A percentile compares a stretch with the other conserved stretches of the same genome.
These are phyloP conservation scores for Spermophilus dauricus DNA, from an alignment of 2,113 vertebrate genomes.

Conservation along the genomic window DNA sequence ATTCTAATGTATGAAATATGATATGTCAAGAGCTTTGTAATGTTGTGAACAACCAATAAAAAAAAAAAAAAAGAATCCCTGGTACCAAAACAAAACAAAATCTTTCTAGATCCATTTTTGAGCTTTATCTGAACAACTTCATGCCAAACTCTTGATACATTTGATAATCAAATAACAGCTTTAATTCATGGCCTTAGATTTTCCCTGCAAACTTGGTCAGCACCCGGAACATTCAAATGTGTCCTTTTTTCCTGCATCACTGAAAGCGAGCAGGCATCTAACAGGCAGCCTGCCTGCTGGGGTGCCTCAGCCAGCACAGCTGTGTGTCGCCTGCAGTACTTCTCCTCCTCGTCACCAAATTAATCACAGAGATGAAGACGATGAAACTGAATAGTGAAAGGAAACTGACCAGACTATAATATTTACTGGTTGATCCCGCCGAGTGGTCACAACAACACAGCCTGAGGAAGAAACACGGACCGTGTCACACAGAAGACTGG, in stretches of 20 bases:
- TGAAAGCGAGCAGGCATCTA: background rate
- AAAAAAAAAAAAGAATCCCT: too few relatives aligned
- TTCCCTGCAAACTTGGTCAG: background rate
- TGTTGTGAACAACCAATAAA: too few relatives aligned
- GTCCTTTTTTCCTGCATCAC: background rate
- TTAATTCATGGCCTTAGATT: background rate
- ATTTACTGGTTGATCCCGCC: conserved; percentile 64
- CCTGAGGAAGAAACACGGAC: conserved; percentile 57
- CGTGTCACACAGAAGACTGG: conserved; percentile 73
- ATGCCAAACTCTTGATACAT: background rate
- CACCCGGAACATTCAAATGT: accelerated
- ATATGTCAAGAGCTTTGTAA: too few relatives aligned
- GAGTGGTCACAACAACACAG: background rate
- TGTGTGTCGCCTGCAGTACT: background rate
- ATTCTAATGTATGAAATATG: too few relatives aligned
- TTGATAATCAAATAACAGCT: background rate
- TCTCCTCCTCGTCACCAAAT: background rate
- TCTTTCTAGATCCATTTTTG: background rate
- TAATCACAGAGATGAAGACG: background rate
- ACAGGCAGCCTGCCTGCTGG: background rate
- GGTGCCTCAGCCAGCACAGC: background rate
- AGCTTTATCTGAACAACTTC: background rate
- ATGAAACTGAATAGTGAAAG: conserved; percentile 35
- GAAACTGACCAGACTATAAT: conserved; percentile 25
- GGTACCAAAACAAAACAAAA: background rate